Conservation (phyloP, 1,140 invertebrate genomes). For the honey bee (Apis mellifera) region Amel_HAv3.1 CM009937.2:14077001-14077500, state of each 20-base stretch:
- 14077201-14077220: background rate
- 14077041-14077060: background rate
- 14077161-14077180: slow-evolving; percentile 16
- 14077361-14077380: background rate
- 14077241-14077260: no score
- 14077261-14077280: no score
- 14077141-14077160: background rate
- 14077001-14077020: background rate
- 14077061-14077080: slow-evolving; percentile 3
- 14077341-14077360: no score
- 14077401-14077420: no score
- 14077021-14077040: background rate
- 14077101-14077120: background rate
- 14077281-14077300: background rate
- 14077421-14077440: no score
- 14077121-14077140: background rate
- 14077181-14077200: slow-evolving; percentile 18
- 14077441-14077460: no score
- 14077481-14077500: background rate
- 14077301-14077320: slow-evolving; percentile 11
- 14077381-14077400: slow-evolving; percentile 22
- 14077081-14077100: background rate
- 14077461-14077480: no score
- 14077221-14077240: no score
- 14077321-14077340: no score